Conservation (phyloP, 2,888 invertebrate species). For the Gisinianus flammeolus region DNA sequence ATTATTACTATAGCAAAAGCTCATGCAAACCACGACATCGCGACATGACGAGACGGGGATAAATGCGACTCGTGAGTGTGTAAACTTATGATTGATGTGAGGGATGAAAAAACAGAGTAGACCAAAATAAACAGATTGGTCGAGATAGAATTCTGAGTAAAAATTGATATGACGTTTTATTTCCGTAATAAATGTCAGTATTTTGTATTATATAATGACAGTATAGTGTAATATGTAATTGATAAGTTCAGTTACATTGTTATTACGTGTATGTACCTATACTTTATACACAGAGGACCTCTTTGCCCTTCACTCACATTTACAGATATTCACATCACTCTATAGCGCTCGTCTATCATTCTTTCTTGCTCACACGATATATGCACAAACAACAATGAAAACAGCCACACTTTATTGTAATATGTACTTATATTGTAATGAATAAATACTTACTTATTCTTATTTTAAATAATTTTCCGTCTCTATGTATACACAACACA, state of each 20-base stretch:
- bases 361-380: neutral
- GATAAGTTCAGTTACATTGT: conserved; percentile 17
- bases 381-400: too few species aligned
- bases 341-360: neutral
- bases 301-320: neutral
- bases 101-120: neutral
- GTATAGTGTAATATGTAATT: neutral
- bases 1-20: too few species aligned
- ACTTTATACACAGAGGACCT: too few species aligned
- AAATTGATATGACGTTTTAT: conserved; percentile 18
- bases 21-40: too few species aligned
- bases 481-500: too few species aligned
- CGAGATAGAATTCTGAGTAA: neutral
- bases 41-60: too few species aligned
- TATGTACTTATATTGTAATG: too few species aligned
- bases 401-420: too few species aligned
- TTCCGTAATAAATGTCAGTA: conserved; percentile 3
- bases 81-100: neutral
- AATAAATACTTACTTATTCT: too few species aligned
- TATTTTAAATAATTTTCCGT: too few species aligned
- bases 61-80: too few species aligned
- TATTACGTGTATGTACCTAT: neutral
- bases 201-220: neutral
- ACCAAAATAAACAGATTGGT: neutral
- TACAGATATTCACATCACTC: neutral